Evolutionary conservation across 2,888 invertebrate genomes (phyloP).

Genomic region (Odontocolon sp.): DNA sequence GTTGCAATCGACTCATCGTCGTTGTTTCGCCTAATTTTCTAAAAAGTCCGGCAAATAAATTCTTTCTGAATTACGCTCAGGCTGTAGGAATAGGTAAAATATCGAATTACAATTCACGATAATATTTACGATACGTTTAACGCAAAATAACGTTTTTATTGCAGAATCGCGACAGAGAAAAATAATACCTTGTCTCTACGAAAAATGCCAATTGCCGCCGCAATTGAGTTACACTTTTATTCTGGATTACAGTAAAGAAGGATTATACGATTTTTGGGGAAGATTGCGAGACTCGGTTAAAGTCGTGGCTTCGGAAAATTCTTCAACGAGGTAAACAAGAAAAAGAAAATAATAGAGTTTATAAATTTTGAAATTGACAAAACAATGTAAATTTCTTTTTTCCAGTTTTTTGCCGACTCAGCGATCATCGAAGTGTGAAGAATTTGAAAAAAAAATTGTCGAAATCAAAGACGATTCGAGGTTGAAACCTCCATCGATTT

Average conservation of each 20-base stretch:
- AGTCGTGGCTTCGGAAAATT: constrained; percentile 34
- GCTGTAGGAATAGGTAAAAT: constrained; percentile 89
- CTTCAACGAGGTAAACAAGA: constrained; percentile 38
- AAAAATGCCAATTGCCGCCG: constrained; percentile 85
- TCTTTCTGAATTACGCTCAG: constrained; percentile 91
- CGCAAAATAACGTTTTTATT: constrained; percentile 35
- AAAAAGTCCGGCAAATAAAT: constrained; percentile 88
- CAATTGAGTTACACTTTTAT: constrained; percentile 86
- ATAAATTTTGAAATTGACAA: background rate
- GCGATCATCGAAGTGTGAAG: too few species aligned
- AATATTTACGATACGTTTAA: background rate
- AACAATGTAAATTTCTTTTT: background rate
- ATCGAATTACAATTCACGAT: constrained; percentile 56
- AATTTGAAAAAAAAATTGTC: background rate
- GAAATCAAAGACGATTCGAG: background rate
- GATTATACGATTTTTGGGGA: constrained; percentile 87
- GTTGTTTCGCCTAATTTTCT: constrained; percentile 90
- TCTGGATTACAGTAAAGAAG: constrained; percentile 83
- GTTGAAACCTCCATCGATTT: background rate
- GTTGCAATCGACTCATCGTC: constrained; percentile 90
- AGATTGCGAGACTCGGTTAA: constrained; percentile 84
- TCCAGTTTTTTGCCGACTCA: background rate
- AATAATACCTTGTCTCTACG: constrained; percentile 88
- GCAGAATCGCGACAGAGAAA: constrained; percentile 83
- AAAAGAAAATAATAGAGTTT: background rate